phyloP scores from a whole-genome alignment of 2,113 vertebrate genomes.

The Grantiella picta region DNA sequence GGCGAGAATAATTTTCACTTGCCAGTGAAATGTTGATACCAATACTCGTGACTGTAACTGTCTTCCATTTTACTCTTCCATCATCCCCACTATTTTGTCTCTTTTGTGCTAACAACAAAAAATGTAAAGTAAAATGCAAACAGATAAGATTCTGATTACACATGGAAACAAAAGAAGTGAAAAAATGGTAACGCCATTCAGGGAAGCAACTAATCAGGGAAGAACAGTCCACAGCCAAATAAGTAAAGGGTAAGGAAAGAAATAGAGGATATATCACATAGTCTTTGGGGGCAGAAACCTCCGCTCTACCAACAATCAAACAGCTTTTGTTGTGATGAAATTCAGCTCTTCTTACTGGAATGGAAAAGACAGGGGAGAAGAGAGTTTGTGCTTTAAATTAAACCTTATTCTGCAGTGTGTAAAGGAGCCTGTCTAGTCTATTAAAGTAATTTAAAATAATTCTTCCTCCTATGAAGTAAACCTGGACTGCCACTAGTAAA shows the following conservation, averaged over 20 bases:
- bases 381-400: neutral
- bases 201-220: neutral
- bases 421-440: neutral
- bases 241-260: neutral
- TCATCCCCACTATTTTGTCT: neutral
- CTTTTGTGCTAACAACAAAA: neutral
- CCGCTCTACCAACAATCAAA: neutral
- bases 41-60: neutral
- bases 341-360: neutral
- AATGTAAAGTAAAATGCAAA: neutral
- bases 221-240: neutral
- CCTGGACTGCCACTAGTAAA: neutral
- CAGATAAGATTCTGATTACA: neutral
- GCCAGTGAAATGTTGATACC: neutral
- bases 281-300: neutral
- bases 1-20: neutral
- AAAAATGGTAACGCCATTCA: neutral
- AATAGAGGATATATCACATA: neutral
- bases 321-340: neutral
- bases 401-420: neutral
- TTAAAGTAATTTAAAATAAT: neutral
- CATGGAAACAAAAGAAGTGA: neutral
- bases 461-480: neutral
- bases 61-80: neutral
- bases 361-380: neutral